These are phyloP conservation scores for Drosophila malerkotliana DNA, from an alignment of 1,140 invertebrate genomes.

Conservation along the genomic window DNA sequence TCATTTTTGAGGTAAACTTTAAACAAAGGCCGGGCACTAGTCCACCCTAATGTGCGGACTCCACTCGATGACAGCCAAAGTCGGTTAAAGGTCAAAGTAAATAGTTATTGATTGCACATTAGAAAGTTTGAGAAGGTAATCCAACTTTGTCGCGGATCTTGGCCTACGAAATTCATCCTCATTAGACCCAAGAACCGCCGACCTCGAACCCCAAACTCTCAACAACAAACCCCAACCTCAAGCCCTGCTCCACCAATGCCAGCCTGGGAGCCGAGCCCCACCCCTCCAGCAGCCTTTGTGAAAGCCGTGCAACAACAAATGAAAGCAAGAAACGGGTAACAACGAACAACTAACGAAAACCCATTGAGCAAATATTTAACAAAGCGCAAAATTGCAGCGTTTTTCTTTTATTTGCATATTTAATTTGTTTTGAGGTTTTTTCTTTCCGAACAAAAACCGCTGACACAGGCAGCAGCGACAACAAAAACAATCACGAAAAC, in stretches of 20 bases:
- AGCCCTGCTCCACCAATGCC: neutral
- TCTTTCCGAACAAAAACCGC: slow-evolving; percentile 54
- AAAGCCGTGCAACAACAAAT: neutral
- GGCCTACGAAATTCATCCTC: neutral
- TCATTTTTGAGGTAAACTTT: neutral
- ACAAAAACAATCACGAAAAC: slow-evolving; percentile 49
- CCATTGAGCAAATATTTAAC: slow-evolving; percentile 80
- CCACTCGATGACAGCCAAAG: neutral
- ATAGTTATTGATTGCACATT: slow-evolving; percentile 18
- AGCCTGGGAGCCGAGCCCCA: neutral
- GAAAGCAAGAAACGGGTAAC: slow-evolving; percentile 2
- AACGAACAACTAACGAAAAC: slow-evolving; percentile 46
- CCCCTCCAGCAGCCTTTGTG: neutral
- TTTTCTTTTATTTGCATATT: slow-evolving; percentile 80
- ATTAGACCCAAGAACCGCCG: neutral
- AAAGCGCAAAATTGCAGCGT: slow-evolving; percentile 76
- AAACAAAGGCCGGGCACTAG: neutral
- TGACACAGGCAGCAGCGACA: slow-evolving; percentile 46
- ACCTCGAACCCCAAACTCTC: neutral
- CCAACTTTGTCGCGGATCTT: slow-evolving; percentile 14
- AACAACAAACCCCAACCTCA: neutral
- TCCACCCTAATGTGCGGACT: neutral
- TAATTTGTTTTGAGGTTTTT: slow-evolving; percentile 80
- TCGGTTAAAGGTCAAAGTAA: slow-evolving; percentile 3
- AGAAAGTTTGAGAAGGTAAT: slow-evolving; percentile 21